Conservation (phyloP, 2,888 invertebrate genomes). For the Cotesia congregata region DNA sequence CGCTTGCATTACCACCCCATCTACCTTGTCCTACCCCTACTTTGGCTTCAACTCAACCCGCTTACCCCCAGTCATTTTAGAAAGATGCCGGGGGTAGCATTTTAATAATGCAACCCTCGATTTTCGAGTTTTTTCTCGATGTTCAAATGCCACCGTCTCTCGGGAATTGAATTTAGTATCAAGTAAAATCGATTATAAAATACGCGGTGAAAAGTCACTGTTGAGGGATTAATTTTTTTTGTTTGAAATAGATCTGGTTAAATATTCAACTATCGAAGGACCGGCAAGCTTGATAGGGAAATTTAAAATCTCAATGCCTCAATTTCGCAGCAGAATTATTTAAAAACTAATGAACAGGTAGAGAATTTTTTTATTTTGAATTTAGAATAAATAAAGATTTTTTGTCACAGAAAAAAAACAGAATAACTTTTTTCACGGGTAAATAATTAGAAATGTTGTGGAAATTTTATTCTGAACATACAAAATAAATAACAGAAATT, state of each 20-base stretch:
- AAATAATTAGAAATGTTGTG: background rate
- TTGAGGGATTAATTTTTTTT: background rate
- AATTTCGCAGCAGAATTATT: too few relatives aligned
- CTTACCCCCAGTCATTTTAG: conserved; percentile 38
- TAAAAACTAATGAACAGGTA: too few relatives aligned
- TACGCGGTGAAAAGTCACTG: background rate
- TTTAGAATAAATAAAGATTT: too few relatives aligned
- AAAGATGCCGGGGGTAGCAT: conserved; percentile 44
- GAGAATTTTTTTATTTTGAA: too few relatives aligned
- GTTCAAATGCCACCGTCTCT: conserved; percentile 52
- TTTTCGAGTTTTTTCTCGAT: conserved; percentile 62
- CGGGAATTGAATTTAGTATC: conserved; percentile 13
- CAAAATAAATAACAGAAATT: background rate
- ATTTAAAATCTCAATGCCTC: too few relatives aligned
- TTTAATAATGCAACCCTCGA: conserved; percentile 64
- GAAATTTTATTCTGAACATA: background rate
- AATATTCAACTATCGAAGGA: background rate
- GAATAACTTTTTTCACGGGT: background rate
- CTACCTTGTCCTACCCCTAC: background rate
- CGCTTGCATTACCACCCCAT: background rate
- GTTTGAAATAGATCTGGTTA: background rate
- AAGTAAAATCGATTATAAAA: conserved; percentile 15
- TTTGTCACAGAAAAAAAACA: too few relatives aligned
- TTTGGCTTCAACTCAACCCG: background rate
- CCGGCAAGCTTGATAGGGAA: too few relatives aligned